A percentile compares a stretch with the other conserved stretches of the same genome.
Conservation (phyloP, 2,113 vertebrate species). For the Garra rufa region DNA sequence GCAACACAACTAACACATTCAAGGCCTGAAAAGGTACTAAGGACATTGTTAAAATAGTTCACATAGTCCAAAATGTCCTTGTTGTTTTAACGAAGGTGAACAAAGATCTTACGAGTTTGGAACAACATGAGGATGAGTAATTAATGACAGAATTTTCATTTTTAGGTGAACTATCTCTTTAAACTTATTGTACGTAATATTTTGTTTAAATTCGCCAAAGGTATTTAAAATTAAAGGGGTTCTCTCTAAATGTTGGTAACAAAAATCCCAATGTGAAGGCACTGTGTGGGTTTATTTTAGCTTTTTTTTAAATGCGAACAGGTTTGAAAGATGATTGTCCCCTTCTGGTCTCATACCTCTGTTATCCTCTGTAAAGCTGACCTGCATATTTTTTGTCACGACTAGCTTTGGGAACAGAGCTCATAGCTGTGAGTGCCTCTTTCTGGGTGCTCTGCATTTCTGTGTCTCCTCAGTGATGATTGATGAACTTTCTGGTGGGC, state of each 20-base stretch:
- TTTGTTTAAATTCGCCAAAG: not conserved
- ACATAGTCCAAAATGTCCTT: too few relatives aligned
- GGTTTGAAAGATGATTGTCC: slow-evolving; percentile 1
- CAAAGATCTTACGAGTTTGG: too few relatives aligned
- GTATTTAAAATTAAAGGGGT: not conserved
- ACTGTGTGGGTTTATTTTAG: not conserved
- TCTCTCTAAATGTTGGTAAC: not conserved
- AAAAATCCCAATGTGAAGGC: not conserved
- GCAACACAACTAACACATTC: too few relatives aligned
- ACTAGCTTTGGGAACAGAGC: not conserved
- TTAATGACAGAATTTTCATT: too few relatives aligned
- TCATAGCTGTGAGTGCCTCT: not conserved
- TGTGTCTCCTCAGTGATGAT: slow-evolving; percentile 33
- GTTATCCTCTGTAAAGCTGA: slow-evolving; percentile 16
- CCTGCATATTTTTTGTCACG: slow-evolving; percentile 14
- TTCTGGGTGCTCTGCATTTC: not conserved
- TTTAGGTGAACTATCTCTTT: too few relatives aligned
- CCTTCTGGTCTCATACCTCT: not conserved
- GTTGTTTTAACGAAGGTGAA: too few relatives aligned
- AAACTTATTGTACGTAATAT: not conserved
- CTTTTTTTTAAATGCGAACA: not conserved
- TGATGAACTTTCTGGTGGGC: not conserved
- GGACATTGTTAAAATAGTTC: too few relatives aligned
- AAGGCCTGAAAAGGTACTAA: too few relatives aligned
- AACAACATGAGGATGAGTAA: too few relatives aligned